Conservation (phyloP, 2,113 vertebrate genomes). For the Chlorodrepanis virens region DNA sequence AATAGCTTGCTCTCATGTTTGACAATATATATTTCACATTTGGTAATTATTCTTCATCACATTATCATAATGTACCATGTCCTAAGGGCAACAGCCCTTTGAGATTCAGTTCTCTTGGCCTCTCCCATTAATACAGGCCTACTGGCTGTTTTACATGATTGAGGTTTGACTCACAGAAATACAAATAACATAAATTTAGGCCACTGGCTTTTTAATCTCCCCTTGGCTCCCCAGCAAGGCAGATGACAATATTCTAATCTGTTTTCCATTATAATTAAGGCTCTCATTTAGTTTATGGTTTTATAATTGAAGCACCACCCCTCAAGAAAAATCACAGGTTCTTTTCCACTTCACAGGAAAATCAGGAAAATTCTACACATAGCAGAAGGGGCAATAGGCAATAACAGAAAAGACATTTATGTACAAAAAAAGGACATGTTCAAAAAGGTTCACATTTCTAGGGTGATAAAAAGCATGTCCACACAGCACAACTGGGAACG, state of each 20-base stretch:
- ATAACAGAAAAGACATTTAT: neutral
- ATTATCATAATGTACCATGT: constrained; percentile 62
- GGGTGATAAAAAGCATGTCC: neutral
- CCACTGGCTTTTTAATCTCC: constrained; percentile 59
- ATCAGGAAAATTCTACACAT: neutral
- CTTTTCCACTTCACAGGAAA: neutral
- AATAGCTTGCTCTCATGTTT: constrained; percentile 25
- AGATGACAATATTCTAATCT: constrained; percentile 61
- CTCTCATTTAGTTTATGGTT: constrained; percentile 51
- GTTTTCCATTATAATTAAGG: constrained; percentile 58
- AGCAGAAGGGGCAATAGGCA: neutral
- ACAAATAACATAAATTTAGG: constrained; percentile 65
- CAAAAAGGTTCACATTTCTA: neutral
- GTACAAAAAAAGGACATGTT: neutral
- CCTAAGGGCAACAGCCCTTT: constrained; percentile 59
- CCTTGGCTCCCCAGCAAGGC: constrained; percentile 31
- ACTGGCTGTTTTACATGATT: constrained; percentile 58
- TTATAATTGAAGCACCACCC: constrained; percentile 47
- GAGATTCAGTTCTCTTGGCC: constrained; percentile 55
- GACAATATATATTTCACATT: constrained; percentile 60
- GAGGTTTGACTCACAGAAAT: constrained; percentile 58
- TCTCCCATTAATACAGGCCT: constrained; percentile 62
- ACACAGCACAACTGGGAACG: neutral
- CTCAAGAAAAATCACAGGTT: constrained; percentile 39
- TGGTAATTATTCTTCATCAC: constrained; percentile 66